Percentiles rank a stretch among this genome's conserved stretches.
Conservation (phyloP, 2,888 invertebrate genomes). For the Agriopis marginaria region DNA sequence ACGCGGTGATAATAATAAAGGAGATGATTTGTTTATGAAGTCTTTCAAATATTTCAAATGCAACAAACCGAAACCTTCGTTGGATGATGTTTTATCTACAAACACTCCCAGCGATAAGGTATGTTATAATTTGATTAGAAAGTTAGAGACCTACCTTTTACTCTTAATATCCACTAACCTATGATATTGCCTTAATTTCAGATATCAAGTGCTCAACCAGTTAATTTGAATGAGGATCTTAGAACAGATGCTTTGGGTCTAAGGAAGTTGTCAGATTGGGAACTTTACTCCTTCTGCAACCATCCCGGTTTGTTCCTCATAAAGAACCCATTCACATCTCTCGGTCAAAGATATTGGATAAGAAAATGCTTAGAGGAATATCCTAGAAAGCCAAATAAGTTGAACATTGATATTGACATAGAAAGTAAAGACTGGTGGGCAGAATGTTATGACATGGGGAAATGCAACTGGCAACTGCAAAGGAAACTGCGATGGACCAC, state of each 20-base stretch:
- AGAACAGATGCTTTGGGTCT: conserved; percentile 66
- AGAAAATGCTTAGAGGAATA: conserved; percentile 91
- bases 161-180: neutral
- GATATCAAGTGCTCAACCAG: conserved; percentile 36
- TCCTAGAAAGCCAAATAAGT: conserved; percentile 90
- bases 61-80: conserved; percentile 88
- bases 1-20: conserved; percentile 13
- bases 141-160: no score
- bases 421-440: conserved; percentile 88
- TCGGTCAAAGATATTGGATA: conserved; percentile 94
- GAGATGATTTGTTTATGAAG: conserved; percentile 86
- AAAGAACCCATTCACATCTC: conserved; percentile 92
- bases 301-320: conserved; percentile 93
- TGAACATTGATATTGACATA: conserved; percentile 88
- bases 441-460: conserved; percentile 76
- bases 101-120: conserved; percentile 57
- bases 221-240: conserved; percentile 48
- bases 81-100: conserved; percentile 88
- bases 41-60: conserved; percentile 93
- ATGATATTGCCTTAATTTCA: conserved; percentile 39
- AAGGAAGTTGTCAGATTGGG: conserved; percentile 83
- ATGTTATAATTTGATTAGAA: conserved; percentile 6
- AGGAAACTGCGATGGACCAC: conserved; percentile 95
- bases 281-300: conserved; percentile 85
- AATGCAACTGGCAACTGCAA: conserved; percentile 68